phyloP scores from a whole-genome alignment of 2,888 invertebrate species.

The Torymus texanus region DNA sequence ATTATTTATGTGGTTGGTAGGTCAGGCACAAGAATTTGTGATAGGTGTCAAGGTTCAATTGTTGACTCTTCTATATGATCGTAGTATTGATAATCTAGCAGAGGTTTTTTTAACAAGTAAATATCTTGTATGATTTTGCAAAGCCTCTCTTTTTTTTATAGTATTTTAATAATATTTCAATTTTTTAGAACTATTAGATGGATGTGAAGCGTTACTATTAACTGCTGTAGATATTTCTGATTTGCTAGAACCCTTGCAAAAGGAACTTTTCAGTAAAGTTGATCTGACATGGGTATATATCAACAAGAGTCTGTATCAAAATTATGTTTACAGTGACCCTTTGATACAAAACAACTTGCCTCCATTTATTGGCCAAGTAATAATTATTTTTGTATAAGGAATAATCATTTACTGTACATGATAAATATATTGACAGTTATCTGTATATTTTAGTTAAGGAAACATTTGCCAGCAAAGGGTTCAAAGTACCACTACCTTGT shows the following conservation, averaged over 20 bases:
- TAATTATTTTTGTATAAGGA: constrained; percentile 18
- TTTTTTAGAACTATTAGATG: constrained; percentile 78
- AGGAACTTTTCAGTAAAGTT: constrained; percentile 79
- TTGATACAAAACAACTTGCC: constrained; percentile 78
- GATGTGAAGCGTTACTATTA: constrained; percentile 80
- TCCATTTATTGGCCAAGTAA: constrained; percentile 77
- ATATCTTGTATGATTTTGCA: constrained; percentile 48
- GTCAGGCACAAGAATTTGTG: constrained; percentile 81
- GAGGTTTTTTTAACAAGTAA: constrained; percentile 77
- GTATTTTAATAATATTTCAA: not conserved
- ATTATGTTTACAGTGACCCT: constrained; percentile 76
- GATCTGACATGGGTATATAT: constrained; percentile 82
- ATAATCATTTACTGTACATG: not conserved
- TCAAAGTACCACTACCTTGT: constrained; percentile 74
- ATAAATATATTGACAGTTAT: not conserved
- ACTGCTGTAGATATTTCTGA: constrained; percentile 79
- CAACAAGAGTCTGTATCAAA: constrained; percentile 82
- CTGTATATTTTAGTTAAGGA: constrained; percentile 64
- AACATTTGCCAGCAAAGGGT: constrained; percentile 69
- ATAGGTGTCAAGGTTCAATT: constrained; percentile 80
- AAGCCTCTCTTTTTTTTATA: not conserved
- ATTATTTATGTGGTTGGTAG: constrained; percentile 80
- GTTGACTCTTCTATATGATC: constrained; percentile 76
- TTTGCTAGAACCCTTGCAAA: constrained; percentile 79
- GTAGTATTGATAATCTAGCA: constrained; percentile 77